Evolutionary conservation across 2,888 invertebrate genomes (phyloP), one percentile per base, ranked within the genome.

Genomic region (Lasioglossum villosulum): DNA sequence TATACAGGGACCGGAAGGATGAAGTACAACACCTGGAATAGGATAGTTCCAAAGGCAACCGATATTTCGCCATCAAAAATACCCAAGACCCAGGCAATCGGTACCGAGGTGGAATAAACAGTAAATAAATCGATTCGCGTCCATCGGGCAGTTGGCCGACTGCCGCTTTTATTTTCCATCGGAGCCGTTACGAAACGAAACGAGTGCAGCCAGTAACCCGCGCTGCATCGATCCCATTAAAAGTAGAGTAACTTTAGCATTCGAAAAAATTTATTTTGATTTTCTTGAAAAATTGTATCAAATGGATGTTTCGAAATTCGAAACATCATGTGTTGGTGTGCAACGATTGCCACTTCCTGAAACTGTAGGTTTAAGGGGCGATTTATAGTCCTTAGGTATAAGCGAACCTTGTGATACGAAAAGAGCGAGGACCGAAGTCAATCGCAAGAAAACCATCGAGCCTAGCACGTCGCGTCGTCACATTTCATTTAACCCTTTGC

Each of bases 111-210:
- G 16, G 30, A 52, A 75, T 75, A 80, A 80, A 75, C 30, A 70
- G 70, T 45, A n/a, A 70, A 75, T 75, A 70, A 75, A 80, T 80
- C 75, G 73, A 48, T 73, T 23, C 34, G 30, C 52, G n/a, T 73
- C 52, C 34, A 16, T n/a, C 30, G 45, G 59, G 59, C 52, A 19
- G 59, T 70, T 75, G 75, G 42, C 34, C 5, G 4, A 37, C 39
- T 23, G 74, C 39, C 56, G 52, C 16, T 75, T 75, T 80, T 79
- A 48, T 75, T 75, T 71, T 42, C 30, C 56, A 5, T 16, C 39
- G 16, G 45, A 56, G 56, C 34, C 27, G 30, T 42, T 34, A 10
- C 23, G 30, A 42, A 37, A 42, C 30, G 56, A 27, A 23, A 70
- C 19, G 42, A 70, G n/a, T 27, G 37, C 70, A 63, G 63, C 30